phyloP scores from a whole-genome alignment of 2,888 invertebrate genomes.

The Clanis bilineata region DNA sequence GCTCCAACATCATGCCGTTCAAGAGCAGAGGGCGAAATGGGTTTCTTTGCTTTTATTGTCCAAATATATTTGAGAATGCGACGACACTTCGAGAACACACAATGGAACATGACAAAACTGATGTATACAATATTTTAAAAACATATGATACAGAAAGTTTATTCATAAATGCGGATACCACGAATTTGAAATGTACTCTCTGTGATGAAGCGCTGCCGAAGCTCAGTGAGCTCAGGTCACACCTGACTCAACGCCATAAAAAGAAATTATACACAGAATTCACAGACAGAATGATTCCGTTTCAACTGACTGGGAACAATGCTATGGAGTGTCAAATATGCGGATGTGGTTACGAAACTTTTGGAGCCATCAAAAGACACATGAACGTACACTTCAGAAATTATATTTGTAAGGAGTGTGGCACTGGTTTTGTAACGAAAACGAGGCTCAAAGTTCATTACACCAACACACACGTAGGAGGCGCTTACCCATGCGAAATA shows the following conservation, averaged over 20 bases:
- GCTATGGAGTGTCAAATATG: slow-evolving; percentile 61
- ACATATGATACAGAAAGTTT: slow-evolving; percentile 57
- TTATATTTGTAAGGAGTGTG: slow-evolving; percentile 69
- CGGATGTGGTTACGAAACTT: slow-evolving; percentile 61
- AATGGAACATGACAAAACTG: slow-evolving; percentile 42
- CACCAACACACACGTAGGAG: slow-evolving; percentile 49
- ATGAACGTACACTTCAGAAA: slow-evolving; percentile 71
- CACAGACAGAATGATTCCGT: slow-evolving; percentile 63
- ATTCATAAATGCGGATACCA: slow-evolving; percentile 62
- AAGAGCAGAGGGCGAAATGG: slow-evolving; percentile 57
- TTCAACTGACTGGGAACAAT: slow-evolving; percentile 46
- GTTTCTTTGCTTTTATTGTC: slow-evolving; percentile 67
- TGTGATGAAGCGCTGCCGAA: slow-evolving; percentile 43
- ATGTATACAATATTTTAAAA: slow-evolving; percentile 42
- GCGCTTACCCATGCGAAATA: slow-evolving; percentile 50
- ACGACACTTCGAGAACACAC: slow-evolving; percentile 47
- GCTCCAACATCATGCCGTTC: slow-evolving; percentile 61
- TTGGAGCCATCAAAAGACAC: slow-evolving; percentile 65
- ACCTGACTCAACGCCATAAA: slow-evolving; percentile 52
- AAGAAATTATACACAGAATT: slow-evolving; percentile 51
- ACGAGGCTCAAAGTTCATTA: slow-evolving; percentile 60
- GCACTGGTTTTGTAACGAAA: slow-evolving; percentile 63
- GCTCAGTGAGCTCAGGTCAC: slow-evolving; percentile 54
- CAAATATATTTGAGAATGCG: slow-evolving; percentile 49
- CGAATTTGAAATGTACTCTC: slow-evolving; percentile 52